These are phyloP conservation scores for Xylota segnis DNA, from an alignment of 2,888 invertebrate genomes.

Conservation along the genomic window DNA sequence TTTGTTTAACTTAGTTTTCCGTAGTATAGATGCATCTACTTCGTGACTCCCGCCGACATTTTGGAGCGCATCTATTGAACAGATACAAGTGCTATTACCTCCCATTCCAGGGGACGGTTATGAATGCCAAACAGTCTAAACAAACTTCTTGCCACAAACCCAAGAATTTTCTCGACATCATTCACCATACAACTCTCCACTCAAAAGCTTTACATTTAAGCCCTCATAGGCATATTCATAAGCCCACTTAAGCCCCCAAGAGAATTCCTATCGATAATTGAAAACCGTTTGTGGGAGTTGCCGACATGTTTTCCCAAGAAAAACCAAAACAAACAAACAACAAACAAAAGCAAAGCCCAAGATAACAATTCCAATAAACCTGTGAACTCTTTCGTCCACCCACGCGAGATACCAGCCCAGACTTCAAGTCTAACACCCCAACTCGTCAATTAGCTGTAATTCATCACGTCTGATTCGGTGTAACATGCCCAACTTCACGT, in stretches of 20 bases:
- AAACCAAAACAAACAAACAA: conserved; percentile 2
- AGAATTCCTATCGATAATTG: conserved; percentile 6
- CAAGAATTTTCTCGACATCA: neutral
- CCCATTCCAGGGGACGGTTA: too few species aligned
- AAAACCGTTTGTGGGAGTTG: conserved; percentile 8
- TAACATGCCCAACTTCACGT: conserved; percentile 26
- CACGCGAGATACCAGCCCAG: conserved; percentile 1
- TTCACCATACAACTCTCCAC: neutral
- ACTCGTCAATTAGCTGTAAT: conserved; percentile 50
- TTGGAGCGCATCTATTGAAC: too few species aligned
- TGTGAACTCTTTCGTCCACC: conserved; percentile 36
- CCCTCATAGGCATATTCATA: neutral
- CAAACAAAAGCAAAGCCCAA: neutral
- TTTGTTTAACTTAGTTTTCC: too few species aligned
- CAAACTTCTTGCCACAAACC: neutral
- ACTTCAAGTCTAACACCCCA: conserved; percentile 10
- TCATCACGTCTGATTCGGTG: conserved; percentile 26
- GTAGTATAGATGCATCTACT: too few species aligned
- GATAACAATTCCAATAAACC: conserved; percentile 23
- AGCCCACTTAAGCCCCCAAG: neutral
- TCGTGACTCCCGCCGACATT: too few species aligned
- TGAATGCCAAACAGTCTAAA: neutral
- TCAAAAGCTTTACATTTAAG: neutral
- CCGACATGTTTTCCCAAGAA: conserved; percentile 10
- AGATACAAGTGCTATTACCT: too few species aligned